Base-by-base conservation (phyloP, 2,797 vertebrate genomes). In the Pyrocephalus nanus region DNA sequence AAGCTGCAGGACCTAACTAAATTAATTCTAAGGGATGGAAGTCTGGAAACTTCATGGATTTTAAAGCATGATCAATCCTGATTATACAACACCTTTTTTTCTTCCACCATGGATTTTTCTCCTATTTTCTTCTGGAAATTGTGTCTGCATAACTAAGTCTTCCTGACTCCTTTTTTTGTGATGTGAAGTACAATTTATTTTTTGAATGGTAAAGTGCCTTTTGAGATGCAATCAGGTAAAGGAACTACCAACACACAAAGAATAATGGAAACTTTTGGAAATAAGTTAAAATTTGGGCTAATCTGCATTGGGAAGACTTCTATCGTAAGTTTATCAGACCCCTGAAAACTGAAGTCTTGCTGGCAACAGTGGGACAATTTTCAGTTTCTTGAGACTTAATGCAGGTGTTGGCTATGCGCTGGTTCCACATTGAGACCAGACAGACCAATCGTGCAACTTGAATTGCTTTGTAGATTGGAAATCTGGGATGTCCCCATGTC, bases 401-500 rank as follows among this genome's bases (percentile, higher is more conserved):
- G 16, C 9, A 18, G 14, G 22, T 42, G 91, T 86, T 67, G 38
- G 8, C 30, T 23, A 5, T 0, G 1, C 67, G 21, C 18, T 0
- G 0, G 20, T 64, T 50, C 25, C 50, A 9, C 0, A 0, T 0
- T 29, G 69, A 16, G 36, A 73, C 25, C 32, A 32, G 15, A 60
- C 0, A 5, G 48, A 34, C 5, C 30, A 62, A 4, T 4, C 25
- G 14, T 38, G 36, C 22, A 60, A 16, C n/a, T 60, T 27, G n/a
- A 60, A 29, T 34, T n/a, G 6, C 34, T 79, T 27, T 61, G 71
- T 16, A 36, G 47, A 19, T 14, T 5, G 9, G 43, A 85, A 66
- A 60, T 25, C n/a, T 36, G 38, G 40, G 48, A 14, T 30, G n/a
- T 73, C 3, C 8, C 15, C 10, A 15, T 0, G 0, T 2, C 20